Evolutionary conservation across 1,140 invertebrate genomes (phyloP).

Genomic region (Sycophila sp.): DNA sequence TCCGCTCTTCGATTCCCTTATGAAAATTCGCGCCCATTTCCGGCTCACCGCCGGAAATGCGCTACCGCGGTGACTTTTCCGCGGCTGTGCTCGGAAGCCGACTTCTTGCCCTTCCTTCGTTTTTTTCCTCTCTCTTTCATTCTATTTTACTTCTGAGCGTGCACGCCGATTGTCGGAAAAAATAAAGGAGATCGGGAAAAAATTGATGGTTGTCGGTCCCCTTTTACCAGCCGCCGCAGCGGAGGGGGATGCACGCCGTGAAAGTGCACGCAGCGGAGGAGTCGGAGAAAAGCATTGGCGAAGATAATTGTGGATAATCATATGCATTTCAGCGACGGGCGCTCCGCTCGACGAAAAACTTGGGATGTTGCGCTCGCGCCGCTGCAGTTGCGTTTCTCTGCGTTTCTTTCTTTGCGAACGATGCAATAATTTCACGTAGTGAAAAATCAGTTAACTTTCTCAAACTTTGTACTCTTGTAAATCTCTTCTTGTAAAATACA

Average conservation of each 20-base stretch:
- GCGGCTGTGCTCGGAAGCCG: too few species aligned
- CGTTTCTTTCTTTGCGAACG: too few species aligned
- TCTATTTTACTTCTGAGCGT: too few species aligned
- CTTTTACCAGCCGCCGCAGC: not conserved
- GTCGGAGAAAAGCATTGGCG: not conserved
- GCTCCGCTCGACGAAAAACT: too few species aligned
- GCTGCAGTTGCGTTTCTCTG: too few species aligned
- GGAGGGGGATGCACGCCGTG: not conserved
- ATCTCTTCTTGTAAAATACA: too few species aligned
- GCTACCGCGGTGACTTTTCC: not conserved
- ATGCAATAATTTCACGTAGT: too few species aligned
- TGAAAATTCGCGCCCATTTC: conserved; percentile 15
- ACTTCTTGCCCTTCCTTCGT: not conserved
- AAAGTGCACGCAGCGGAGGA: not conserved
- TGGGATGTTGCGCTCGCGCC: too few species aligned
- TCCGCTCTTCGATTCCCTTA: too few species aligned
- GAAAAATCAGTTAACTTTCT: too few species aligned
- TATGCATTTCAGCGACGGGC: conserved; percentile 15
- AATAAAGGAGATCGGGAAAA: not conserved
- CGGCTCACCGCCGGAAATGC: conserved; percentile 4
- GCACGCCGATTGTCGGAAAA: not conserved
- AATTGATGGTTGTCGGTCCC: not conserved
- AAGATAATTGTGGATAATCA: conserved; percentile 30
- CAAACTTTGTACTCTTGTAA: too few species aligned
- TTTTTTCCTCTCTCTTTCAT: too few species aligned